These are phyloP conservation scores for Terebella lapidaria DNA, from an alignment of 2,888 invertebrate genomes.

Conservation along the genomic window DNA sequence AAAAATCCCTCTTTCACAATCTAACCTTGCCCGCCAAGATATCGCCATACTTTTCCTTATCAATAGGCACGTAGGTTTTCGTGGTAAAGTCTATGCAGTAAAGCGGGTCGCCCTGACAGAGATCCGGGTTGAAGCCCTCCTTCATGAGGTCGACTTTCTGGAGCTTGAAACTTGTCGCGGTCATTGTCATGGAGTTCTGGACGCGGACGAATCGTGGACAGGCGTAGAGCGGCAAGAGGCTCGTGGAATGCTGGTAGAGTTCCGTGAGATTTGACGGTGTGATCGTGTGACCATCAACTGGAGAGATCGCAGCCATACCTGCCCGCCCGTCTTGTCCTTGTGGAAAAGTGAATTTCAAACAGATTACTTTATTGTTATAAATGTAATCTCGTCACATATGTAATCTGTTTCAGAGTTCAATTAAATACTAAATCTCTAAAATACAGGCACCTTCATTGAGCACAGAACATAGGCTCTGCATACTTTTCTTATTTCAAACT, in stretches of 20 bases:
- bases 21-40: background rate
- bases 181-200: conserved; percentile 25
- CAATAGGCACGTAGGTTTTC: background rate
- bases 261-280: conserved; percentile 15
- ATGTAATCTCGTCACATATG: too few species aligned
- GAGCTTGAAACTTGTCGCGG: conserved; percentile 38
- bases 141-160: conserved; percentile 34
- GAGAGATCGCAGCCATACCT: conserved; percentile 39
- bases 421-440: too few species aligned
- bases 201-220: conserved; percentile 35
- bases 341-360: background rate
- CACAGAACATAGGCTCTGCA: too few species aligned
- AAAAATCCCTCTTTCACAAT: background rate
- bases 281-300: conserved; percentile 23
- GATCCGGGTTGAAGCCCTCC: conserved; percentile 34
- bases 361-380: too few species aligned
- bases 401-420: too few species aligned
- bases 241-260: conserved; percentile 25
- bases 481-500: too few species aligned
- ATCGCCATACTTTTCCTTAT: background rate
- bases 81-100: background rate
- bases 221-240: conserved; percentile 34
- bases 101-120: background rate
- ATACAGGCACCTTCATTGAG: too few species aligned
- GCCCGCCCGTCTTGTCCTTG: conserved; percentile 30